A percentile compares a stretch with the other conserved stretches of the same genome.
Evolutionary conservation across 2,888 invertebrate genomes (phyloP).

Genomic region (Sepioteuthis lessoniana): DNA sequence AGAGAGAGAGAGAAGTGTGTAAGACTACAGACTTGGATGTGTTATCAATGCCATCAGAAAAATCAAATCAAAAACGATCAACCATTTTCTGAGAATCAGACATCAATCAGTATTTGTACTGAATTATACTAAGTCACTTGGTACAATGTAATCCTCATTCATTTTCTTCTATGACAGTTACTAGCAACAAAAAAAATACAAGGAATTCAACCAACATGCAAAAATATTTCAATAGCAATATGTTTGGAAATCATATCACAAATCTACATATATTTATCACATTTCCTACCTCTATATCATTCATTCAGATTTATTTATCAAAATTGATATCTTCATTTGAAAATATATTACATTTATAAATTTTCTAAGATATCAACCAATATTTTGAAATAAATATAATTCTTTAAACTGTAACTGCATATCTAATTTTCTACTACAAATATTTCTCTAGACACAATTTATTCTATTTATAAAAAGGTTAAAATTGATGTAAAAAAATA

Average conservation of each 20-base stretch:
- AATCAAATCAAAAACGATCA: no score
- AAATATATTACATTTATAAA: no score
- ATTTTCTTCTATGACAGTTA: neutral
- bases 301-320: neutral
- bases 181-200: neutral
- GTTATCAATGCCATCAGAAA: no score
- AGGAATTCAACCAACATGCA: neutral
- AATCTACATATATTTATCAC: neutral
- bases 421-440: no score
- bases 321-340: neutral
- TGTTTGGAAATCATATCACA: neutral
- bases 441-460: no score
- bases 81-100: no score
- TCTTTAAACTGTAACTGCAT: no score
- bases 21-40: neutral
- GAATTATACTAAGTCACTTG: neutral
- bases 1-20: neutral
- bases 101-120: neutral
- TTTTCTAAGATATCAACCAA: no score
- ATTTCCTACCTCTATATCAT: no score
- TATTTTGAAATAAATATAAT: no score
- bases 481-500: no score
- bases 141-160: neutral
- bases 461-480: no score
- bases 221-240: neutral